A percentile compares a stretch with the other conserved stretches of the same genome.
Evolutionary conservation across 1,140 invertebrate genomes (phyloP).

Genomic region (Oryctes rhinoceros): DNA sequence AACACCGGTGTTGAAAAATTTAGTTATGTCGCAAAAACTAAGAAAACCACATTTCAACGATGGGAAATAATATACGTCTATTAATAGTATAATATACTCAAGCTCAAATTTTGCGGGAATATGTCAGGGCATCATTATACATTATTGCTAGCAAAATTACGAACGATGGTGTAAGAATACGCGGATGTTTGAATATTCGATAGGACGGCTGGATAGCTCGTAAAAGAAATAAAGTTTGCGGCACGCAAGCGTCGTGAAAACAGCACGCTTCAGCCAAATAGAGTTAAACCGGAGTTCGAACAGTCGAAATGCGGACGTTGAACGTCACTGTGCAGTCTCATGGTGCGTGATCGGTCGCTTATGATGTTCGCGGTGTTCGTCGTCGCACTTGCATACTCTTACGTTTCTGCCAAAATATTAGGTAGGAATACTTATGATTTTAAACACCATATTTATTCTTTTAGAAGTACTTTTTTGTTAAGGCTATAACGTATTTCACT

Average conservation of each 20-base stretch:
- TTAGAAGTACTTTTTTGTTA: neutral
- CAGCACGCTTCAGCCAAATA: neutral
- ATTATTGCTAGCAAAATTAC: neutral
- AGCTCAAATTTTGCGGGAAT: too few species aligned
- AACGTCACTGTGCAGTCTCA: neutral
- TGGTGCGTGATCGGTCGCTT: slow-evolving; percentile 27
- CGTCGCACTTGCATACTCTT: slow-evolving; percentile 18
- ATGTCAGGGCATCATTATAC: too few species aligned
- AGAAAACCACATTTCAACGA: too few species aligned
- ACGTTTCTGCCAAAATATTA: slow-evolving; percentile 33
- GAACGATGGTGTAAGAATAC: slow-evolving; percentile 7
- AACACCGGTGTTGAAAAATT: too few species aligned
- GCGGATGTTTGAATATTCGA: slow-evolving; percentile 20
- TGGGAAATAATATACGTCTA: too few species aligned
- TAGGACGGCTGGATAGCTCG: slow-evolving; percentile 13
- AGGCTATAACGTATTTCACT: neutral
- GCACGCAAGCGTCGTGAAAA: slow-evolving; percentile 24
- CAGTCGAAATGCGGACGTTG: slow-evolving; percentile 32
- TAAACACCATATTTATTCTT: neutral
- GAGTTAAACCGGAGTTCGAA: neutral
- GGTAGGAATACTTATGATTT: neutral
- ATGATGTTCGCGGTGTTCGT: slow-evolving; percentile 33
- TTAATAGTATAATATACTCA: too few species aligned
- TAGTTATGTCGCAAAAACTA: too few species aligned
- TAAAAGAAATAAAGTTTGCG: slow-evolving; percentile 18